These are phyloP conservation scores for Lapara coniferarum DNA, from an alignment of 2,888 invertebrate genomes.

Conservation along the genomic window DNA sequence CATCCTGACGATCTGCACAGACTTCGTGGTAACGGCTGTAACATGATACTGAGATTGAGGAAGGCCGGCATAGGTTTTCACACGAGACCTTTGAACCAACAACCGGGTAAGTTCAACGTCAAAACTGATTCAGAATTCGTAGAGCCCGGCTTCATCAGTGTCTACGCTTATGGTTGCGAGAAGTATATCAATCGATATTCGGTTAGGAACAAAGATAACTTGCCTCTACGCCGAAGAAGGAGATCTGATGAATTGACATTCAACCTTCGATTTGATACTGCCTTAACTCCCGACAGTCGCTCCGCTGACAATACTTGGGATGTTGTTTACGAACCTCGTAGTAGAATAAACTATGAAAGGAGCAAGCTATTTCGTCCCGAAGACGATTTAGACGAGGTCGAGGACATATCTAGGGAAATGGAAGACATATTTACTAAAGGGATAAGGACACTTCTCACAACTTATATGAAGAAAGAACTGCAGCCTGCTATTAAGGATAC, in stretches of 20 bases:
- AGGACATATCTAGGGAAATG: conserved; percentile 90
- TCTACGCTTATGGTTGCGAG: conserved; percentile 93
- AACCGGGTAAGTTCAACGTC: conserved; percentile 88
- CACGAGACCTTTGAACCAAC: conserved; percentile 87
- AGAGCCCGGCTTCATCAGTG: conserved; percentile 92
- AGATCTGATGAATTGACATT: conserved; percentile 76
- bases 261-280: conserved; percentile 57
- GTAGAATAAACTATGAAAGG: conserved; percentile 71
- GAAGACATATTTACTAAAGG: conserved; percentile 93
- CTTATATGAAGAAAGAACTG: conserved; percentile 92
- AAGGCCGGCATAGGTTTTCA: conserved; percentile 91
- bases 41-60: conserved; percentile 90
- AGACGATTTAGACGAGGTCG: conserved; percentile 83
- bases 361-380: conserved; percentile 79
- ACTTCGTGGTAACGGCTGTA: conserved; percentile 84
- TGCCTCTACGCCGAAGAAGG: conserved; percentile 62
- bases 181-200: conserved; percentile 79
- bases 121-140: conserved; percentile 92
- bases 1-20: conserved; percentile 57
- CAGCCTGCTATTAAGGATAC: conserved; percentile 94
- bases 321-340: conserved; percentile 64
- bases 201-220: conserved; percentile 65
- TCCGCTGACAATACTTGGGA: conserved; percentile 65
- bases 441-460: conserved; percentile 90
- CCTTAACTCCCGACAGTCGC: conserved; percentile 52